Base-by-base conservation (phyloP, 2,113 vertebrate genomes). In the Fregata magnificens region DNA sequence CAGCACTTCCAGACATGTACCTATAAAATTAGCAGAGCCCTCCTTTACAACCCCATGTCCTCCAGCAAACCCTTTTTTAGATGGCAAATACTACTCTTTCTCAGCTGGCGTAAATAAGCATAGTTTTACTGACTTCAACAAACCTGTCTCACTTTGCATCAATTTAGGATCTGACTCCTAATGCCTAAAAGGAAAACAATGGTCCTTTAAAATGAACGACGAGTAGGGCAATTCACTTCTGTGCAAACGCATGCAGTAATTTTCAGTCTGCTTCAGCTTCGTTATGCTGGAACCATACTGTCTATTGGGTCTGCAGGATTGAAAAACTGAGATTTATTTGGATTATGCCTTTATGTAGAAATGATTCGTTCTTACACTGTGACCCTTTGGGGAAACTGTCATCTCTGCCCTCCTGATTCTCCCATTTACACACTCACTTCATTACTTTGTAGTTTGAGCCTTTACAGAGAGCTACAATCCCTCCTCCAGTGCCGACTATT, bases 401-500 rank as follows among this genome's bases (percentile, higher is more conserved):
- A 69, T 28, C 50, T 76, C 56, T 44, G 7, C 67, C 47, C 53
- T 88, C 53, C 81, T 13, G 16, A 49, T 47, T n/a, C 52, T 72
- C 10, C 32, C 55, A 38, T 12, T 76, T 36, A 65, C 65, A 71
- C 78, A 98, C 98, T 99, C 96, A 99, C 99, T 98, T 99, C 31
- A 98, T 96, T 42, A 90, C 93, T 98, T 98, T 99, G 96, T 99
- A 99, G 97, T 89, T 98, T 13, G 97, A 96, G 53, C 87, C 97
- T 87, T 98, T 99, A 91, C 99, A 99, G 67, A 99, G 96, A n/a
- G 98, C 92, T 88, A 99, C 84, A 65, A 95, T 80, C 26, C 99
- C 99, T 38, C 97, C 98, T 95, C 99, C 99, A 11, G 99, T 99
- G 62, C 99, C 99, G 11, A 99, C 97, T 73, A 99, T 95, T 47